Percentiles rank a stretch among this genome's conserved stretches.
Conservation (phyloP, 2,888 invertebrate genomes). For the Cephus sareptanus region DNA sequence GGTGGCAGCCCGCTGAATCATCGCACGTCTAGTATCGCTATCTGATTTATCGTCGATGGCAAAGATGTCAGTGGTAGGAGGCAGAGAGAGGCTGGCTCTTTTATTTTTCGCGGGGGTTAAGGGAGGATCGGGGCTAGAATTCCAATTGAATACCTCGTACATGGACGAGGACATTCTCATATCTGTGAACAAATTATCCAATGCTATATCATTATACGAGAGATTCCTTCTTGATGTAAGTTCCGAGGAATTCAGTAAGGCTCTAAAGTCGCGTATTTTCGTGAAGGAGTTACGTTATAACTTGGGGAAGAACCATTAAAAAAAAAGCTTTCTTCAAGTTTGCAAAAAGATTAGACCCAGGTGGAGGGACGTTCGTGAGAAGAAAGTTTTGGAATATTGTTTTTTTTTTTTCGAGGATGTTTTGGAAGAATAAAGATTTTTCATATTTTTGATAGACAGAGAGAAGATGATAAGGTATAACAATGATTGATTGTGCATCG, state of each 20-base stretch:
- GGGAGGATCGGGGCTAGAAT: slow-evolving; percentile 64
- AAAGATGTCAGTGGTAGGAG: slow-evolving; percentile 65
- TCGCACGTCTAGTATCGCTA: slow-evolving; percentile 61
- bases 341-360: not conserved
- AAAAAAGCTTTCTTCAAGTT: not conserved
- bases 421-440: not conserved
- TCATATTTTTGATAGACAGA: not conserved
- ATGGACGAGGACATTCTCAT: slow-evolving; percentile 77
- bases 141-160: slow-evolving; percentile 81
- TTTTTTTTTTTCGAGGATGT: not conserved
- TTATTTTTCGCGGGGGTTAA: slow-evolving; percentile 63
- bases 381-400: not conserved
- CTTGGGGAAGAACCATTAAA: not conserved
- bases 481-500: not conserved
- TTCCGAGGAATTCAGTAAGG: not conserved
- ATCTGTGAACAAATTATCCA: slow-evolving; percentile 68
- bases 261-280: not conserved
- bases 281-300: not conserved
- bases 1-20: slow-evolving; percentile 61
- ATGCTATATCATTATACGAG: slow-evolving; percentile 17
- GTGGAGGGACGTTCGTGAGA: not conserved
- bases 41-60: slow-evolving; percentile 62
- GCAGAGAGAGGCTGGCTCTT: slow-evolving; percentile 65
- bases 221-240: not conserved
- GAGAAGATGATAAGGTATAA: not conserved